phyloP scores from a whole-genome alignment of 2,113 vertebrate species.

The Thunnus maccoyii region DNA sequence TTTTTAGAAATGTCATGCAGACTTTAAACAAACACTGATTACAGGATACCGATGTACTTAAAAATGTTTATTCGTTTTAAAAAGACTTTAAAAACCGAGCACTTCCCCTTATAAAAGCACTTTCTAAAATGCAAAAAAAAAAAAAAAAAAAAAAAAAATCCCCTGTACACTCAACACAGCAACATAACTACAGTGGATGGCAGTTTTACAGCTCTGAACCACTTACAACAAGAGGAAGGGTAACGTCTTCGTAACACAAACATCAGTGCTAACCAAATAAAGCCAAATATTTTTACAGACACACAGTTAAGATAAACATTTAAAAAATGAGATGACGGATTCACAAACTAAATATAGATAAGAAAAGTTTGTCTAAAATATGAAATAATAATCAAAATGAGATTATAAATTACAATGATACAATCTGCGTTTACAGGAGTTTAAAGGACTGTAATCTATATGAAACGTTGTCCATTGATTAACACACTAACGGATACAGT shows the following conservation, averaged over 20 bases:
- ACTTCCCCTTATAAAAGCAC: conserved; percentile 93
- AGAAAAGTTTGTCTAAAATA: conserved; percentile 87
- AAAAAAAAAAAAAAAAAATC: conserved; percentile 87
- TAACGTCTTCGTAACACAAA: conserved; percentile 90
- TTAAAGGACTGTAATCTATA: conserved; percentile 89
- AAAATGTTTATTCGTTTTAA: conserved; percentile 95
- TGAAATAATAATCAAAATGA: conserved; percentile 86
- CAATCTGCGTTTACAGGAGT: conserved; percentile 87
- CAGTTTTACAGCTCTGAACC: conserved; percentile 88
- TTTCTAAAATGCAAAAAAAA: conserved; percentile 91
- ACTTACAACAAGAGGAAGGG: conserved; percentile 85
- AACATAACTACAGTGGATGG: conserved; percentile 85
- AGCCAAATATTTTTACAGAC: conserved; percentile 86
- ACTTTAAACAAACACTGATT: conserved; percentile 24
- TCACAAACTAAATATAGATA: conserved; percentile 85
- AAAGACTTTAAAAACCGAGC: conserved; percentile 94
- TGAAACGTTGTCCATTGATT: conserved; percentile 91
- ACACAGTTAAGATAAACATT: conserved; percentile 78
- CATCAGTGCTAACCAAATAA: conserved; percentile 85
- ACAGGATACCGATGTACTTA: conserved; percentile 56
- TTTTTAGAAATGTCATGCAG: not conserved
- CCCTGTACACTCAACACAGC: conserved; percentile 90
- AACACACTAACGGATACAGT: conserved; percentile 87
- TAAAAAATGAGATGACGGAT: conserved; percentile 84
- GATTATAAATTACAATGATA: conserved; percentile 86